These are phyloP conservation scores for Craniophora ligustri DNA, from an alignment of 2,888 invertebrate species.

Conservation along the genomic window DNA sequence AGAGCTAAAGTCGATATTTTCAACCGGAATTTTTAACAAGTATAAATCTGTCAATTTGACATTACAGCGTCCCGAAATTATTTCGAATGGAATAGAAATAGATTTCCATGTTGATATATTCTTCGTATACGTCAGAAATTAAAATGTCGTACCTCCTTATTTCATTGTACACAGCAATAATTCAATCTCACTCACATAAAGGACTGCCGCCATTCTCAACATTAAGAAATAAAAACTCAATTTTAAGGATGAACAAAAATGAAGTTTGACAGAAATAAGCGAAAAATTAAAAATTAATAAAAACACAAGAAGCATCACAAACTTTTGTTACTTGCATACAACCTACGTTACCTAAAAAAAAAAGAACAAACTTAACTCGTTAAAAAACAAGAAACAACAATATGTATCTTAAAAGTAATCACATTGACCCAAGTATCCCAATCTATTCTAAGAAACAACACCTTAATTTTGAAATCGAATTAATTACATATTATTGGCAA, in stretches of 20 bases:
- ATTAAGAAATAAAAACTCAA: slow-evolving; percentile 22
- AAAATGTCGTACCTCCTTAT: slow-evolving; percentile 31
- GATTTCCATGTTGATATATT: slow-evolving; percentile 15
- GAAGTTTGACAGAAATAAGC: slow-evolving; percentile 26
- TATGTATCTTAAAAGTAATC: slow-evolving; percentile 62
- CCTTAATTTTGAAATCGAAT: slow-evolving; percentile 22
- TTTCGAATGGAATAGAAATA: slow-evolving; percentile 14
- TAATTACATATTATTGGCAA: slow-evolving; percentile 43
- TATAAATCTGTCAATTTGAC: slow-evolving; percentile 20
- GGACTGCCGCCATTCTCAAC: slow-evolving; percentile 41
- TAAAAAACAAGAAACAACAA: slow-evolving; percentile 72
- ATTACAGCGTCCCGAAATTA: slow-evolving; percentile 28
- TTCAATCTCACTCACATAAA: slow-evolving; percentile 52
- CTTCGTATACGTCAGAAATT: slow-evolving; percentile 46
- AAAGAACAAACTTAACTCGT: slow-evolving; percentile 77
- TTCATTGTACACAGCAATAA: slow-evolving; percentile 25
- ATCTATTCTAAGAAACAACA: slow-evolving; percentile 41
- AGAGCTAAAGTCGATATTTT: slow-evolving; percentile 40
- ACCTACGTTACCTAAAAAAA: slow-evolving; percentile 60
- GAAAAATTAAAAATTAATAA: slow-evolving; percentile 23
- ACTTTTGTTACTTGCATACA: slow-evolving; percentile 49
- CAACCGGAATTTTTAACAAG: slow-evolving; percentile 35
- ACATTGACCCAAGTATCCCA: slow-evolving; percentile 59
- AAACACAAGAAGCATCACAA: slow-evolving; percentile 51
- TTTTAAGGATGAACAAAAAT: slow-evolving; percentile 30